A percentile compares a stretch with the other conserved stretches of the same genome.
These are phyloP conservation scores for Haplochromis vanheusdeni DNA, from an alignment of 2,113 vertebrate species.

Conservation along the genomic window DNA sequence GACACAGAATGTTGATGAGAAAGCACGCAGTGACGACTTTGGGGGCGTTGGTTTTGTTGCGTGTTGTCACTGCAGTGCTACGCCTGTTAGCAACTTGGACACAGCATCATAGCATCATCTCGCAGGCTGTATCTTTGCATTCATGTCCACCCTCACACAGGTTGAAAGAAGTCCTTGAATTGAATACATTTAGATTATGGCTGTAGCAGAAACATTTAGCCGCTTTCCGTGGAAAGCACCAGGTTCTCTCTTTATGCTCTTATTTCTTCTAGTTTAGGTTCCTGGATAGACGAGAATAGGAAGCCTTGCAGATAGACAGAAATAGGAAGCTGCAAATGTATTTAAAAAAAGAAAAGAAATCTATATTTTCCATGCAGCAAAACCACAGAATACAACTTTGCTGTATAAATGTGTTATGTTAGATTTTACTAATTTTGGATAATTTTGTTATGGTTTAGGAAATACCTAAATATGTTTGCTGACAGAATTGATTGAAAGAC, in stretches of 20 bases:
- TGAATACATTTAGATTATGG: constrained; percentile 30
- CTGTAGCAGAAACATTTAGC: background rate
- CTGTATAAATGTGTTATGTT: background rate
- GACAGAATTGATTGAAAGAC: background rate
- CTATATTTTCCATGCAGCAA: background rate
- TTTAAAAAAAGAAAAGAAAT: background rate
- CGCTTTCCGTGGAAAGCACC: background rate
- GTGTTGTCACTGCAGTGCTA: constrained; percentile 32
- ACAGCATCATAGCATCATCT: background rate
- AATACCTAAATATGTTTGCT: background rate
- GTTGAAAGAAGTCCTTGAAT: constrained; percentile 15
- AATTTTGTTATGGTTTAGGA: background rate
- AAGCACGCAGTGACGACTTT: constrained; percentile 1
- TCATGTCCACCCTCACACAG: constrained; percentile 30
- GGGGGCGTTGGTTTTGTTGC: background rate
- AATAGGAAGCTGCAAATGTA: background rate
- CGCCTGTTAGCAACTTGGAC: constrained; percentile 14
- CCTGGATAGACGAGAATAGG: background rate
- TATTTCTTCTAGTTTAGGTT: background rate
- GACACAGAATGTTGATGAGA: constrained; percentile 57
- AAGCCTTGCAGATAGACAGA: background rate
- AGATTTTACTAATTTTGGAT: background rate
- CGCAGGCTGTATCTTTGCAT: constrained; percentile 17
- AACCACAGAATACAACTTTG: background rate
- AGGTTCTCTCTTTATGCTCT: constrained; percentile 10